Evolutionary conservation across 2,113 vertebrate genomes (phyloP), one percentile per base, ranked within the genome.

Genomic region (Puffinus mauretanicus): DNA sequence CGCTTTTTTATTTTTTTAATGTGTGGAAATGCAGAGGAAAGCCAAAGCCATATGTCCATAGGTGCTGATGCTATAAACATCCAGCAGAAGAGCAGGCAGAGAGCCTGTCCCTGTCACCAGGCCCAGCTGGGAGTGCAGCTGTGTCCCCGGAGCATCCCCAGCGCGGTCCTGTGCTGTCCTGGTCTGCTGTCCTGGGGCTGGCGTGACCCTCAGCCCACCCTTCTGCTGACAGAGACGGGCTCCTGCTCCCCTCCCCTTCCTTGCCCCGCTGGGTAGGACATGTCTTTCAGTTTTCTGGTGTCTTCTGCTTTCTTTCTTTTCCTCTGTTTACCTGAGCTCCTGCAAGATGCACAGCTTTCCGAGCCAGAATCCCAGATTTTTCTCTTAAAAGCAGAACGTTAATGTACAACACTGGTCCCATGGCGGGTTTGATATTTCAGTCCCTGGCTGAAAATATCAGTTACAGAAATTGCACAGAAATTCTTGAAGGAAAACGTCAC

Each of bases 21-120:
- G 19, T 26, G 38, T 51, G 67, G 17, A 36, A 38, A 38, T 9
- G 17, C 19, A 17, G 21, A 64, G 46, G 46, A 42, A 42, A 62
- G 21, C 3, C 46, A 14, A 22, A 64, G 27, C 21, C 3, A 0
- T 0, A 4, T 6, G 49, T 27, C 32, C 34, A 3, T 8, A 55
- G 66, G 27, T 73, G 75, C 36, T 22, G 40, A 19, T 15, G 52
- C 40, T 57, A 21, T 10, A 12, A 83, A 52, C 2, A 24, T 12
- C 3, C 0, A 0, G 49, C 25, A 25, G 38, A 58, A 29, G 26
- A 65, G 49, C 18, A 32, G 40, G 40, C n/a, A 2, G 19, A 6
- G 88, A 82, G 27, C 47, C 57, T 22, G 77, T 47, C 22, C 27
- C 69, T 75, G 70, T 29, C 82, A 7, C 47, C 32, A 5, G 64